A percentile compares a stretch with the other conserved stretches of the same genome.
Evolutionary conservation across 1,140 invertebrate genomes (phyloP).

Genomic region (Trichogramma pretiosum): DNA sequence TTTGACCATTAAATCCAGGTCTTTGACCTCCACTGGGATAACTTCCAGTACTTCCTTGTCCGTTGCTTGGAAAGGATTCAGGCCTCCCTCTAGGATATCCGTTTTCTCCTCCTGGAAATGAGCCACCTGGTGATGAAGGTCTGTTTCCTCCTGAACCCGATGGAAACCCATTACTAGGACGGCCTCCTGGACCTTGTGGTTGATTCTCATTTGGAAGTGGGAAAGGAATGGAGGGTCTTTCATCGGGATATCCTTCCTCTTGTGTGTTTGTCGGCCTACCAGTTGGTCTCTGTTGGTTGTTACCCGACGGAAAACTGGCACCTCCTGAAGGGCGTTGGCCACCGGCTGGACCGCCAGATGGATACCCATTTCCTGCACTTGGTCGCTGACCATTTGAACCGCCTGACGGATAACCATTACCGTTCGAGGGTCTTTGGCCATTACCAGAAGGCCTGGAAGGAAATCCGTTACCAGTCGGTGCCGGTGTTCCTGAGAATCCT

Average conservation of each 20-base stretch:
- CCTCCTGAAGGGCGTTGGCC: conserved; percentile 26
- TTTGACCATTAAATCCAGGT: conserved; percentile 19
- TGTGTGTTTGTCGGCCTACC: conserved; percentile 1
- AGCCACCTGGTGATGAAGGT: conserved; percentile 22
- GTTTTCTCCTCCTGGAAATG: conserved; percentile 19
- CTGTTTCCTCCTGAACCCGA: conserved; percentile 12
- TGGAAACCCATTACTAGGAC: conserved; percentile 2
- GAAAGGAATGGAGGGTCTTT: conserved; percentile 15
- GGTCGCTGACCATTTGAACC: conserved; percentile 14
- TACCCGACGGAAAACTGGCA: not conserved
- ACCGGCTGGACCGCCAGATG: conserved; percentile 5
- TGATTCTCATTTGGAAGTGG: conserved; percentile 6
- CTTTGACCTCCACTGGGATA: conserved; percentile 25
- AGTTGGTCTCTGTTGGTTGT: too few relatives aligned
- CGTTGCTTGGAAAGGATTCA: conserved; percentile 7
- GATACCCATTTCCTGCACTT: conserved; percentile 8
- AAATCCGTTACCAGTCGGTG: conserved; percentile 8
- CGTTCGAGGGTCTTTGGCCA: conserved; percentile 7
- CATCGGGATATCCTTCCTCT: conserved; percentile 27
- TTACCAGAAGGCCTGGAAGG: conserved; percentile 16
- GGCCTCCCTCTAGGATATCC: conserved; percentile 15
- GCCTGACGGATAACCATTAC: conserved; percentile 11
- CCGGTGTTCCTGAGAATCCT: too few relatives aligned
- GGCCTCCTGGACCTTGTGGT: not conserved
- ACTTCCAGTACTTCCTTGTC: conserved; percentile 13